phyloP scores from a whole-genome alignment of 2,888 invertebrate species.

The Conops quadrifasciatus region DNA sequence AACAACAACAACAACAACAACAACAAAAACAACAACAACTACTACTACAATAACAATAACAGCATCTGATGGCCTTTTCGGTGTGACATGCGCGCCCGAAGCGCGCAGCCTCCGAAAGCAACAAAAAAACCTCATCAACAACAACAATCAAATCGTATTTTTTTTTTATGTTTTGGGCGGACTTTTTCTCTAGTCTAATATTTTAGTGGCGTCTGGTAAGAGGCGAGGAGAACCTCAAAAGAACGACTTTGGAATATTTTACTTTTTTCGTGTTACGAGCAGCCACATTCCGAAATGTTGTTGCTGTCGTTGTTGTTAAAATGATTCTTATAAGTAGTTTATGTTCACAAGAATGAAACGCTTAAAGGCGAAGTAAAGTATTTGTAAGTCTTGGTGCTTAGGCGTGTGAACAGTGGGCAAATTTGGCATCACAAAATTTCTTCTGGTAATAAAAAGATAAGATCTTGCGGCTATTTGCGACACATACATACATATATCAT shows the following conservation, averaged over 20 bases:
- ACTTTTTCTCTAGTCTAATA: not conserved
- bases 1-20: slow-evolving; percentile 33
- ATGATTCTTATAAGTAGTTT: not conserved
- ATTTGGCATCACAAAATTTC: not conserved
- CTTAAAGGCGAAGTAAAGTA: no score
- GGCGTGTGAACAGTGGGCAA: not conserved
- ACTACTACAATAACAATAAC: slow-evolving; percentile 9
- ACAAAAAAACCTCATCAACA: slow-evolving; percentile 11
- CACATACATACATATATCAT: no score
- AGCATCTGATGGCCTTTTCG: slow-evolving; percentile 25
- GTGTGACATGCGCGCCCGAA: slow-evolving; percentile 41
- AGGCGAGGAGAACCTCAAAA: not conserved
- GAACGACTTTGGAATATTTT: not conserved
- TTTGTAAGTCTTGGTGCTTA: no score
- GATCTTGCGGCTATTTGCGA: no score
- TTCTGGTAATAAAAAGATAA: no score
- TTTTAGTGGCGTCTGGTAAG: not conserved
- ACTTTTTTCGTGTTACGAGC: slow-evolving; percentile 7
- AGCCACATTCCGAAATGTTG: slow-evolving; percentile 6
- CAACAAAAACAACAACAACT: slow-evolving; percentile 30
- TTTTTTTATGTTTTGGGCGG: slow-evolving; percentile 16
- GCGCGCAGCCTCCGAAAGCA: slow-evolving; percentile 12
- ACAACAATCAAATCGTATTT: not conserved
- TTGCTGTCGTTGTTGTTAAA: not conserved
- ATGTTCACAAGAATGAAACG: not conserved